Percentiles rank a stretch among this genome's conserved stretches.
Conservation (phyloP, 2,888 invertebrate genomes). For the Tuberolachnus salignus region DNA sequence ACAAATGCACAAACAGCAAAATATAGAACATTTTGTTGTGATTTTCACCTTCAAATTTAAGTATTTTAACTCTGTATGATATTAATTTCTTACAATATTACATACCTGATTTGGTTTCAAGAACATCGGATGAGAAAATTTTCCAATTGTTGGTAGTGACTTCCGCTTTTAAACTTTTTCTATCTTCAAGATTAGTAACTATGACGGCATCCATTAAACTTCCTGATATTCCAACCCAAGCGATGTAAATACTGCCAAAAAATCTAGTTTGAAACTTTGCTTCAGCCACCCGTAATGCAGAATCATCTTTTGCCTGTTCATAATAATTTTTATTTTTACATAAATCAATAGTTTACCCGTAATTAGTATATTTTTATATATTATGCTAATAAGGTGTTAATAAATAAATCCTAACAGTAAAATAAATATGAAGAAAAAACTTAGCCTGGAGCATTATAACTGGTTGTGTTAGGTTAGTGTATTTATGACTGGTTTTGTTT, state of each 20-base stretch:
- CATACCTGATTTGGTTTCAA: constrained; percentile 72
- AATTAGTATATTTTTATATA: too few relatives aligned
- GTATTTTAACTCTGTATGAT: too few relatives aligned
- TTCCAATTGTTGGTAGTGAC: constrained; percentile 83
- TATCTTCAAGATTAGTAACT: constrained; percentile 77
- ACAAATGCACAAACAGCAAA: too few relatives aligned
- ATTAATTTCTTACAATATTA: neutral
- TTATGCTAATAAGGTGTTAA: too few relatives aligned
- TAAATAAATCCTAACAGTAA: too few relatives aligned
- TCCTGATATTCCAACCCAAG: constrained; percentile 68
- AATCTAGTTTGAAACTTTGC: constrained; percentile 76
- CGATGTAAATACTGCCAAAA: constrained; percentile 77
- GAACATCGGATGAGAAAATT: constrained; percentile 85
- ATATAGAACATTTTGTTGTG: too few relatives aligned
- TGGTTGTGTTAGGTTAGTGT: too few relatives aligned
- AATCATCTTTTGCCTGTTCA: constrained; percentile 64
- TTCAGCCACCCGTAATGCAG: constrained; percentile 77
- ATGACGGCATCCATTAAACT: constrained; percentile 76
- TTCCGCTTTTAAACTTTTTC: constrained; percentile 65
- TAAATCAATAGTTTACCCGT: neutral
- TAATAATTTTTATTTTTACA: constrained; percentile 6
- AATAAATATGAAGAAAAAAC: too few relatives aligned
- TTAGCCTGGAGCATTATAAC: too few relatives aligned
- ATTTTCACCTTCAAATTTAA: too few relatives aligned
- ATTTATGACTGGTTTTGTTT: too few relatives aligned